Percentiles rank a stretch among this genome's conserved stretches.
phyloP scores from a whole-genome alignment of 2,888 invertebrate species.

The Pristionchus entomophagus region DNA sequence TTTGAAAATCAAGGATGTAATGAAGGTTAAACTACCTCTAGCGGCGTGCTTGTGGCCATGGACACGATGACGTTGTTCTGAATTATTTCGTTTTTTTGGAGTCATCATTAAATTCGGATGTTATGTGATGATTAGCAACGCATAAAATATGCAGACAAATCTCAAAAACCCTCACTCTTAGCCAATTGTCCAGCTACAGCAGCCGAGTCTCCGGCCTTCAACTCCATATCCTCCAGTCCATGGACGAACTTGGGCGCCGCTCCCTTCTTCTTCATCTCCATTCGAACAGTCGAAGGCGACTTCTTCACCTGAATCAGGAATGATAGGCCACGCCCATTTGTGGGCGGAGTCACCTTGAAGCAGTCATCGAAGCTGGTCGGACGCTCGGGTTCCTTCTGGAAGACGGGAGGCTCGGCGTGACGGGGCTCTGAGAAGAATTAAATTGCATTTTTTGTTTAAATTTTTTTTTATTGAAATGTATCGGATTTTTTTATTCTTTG shows the following conservation, averaged over 20 bases:
- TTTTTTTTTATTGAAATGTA: neutral
- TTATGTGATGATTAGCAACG: no score
- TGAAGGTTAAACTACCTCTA: neutral
- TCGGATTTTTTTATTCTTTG: no score
- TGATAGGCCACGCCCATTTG: neutral
- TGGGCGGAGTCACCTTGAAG: neutral
- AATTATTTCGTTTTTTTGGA: neutral
- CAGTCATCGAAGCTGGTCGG: constrained; percentile 61
- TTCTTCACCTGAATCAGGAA: constrained; percentile 51
- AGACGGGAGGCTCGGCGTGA: constrained; percentile 63
- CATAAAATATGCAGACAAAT: neutral
- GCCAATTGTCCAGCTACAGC: constrained; percentile 72
- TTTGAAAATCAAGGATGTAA: neutral
- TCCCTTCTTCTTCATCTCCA: constrained; percentile 61
- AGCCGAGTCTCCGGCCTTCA: constrained; percentile 72
- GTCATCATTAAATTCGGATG: no score
- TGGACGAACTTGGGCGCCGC: constrained; percentile 72
- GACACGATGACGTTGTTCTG: constrained; percentile 37
- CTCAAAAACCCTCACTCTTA: constrained; percentile 56
- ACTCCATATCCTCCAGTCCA: constrained; percentile 74
- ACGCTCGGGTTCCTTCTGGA: constrained; percentile 58
- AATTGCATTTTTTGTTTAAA: neutral
- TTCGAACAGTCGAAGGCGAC: constrained; percentile 56
- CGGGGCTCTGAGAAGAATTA: constrained; percentile 51
- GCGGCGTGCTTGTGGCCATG: constrained; percentile 23